Evolutionary conservation across 2,113 vertebrate genomes (phyloP).

Genomic region (Hydrochoerus hydrochaeris): DNA sequence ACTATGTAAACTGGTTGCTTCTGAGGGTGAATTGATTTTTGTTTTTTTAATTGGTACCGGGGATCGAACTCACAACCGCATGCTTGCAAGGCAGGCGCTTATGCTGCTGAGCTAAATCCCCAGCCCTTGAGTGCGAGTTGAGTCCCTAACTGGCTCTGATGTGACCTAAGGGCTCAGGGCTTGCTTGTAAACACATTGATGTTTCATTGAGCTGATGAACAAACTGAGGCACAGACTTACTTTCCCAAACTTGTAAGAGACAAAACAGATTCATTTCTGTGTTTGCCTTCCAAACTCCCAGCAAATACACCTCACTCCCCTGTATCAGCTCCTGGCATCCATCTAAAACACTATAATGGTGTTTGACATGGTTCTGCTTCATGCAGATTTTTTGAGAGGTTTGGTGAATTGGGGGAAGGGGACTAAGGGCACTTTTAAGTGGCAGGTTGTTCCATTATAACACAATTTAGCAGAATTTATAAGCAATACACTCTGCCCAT

Average conservation of each 20-base stretch:
- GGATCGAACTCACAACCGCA: too few relatives aligned
- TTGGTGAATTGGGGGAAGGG: background rate
- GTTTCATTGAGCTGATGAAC: background rate
- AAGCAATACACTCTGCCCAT: background rate
- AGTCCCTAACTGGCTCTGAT: too few relatives aligned
- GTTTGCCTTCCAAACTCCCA: background rate
- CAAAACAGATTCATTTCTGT: background rate
- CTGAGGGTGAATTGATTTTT: too few relatives aligned
- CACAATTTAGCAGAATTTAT: background rate
- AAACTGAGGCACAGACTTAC: constrained; percentile 27
- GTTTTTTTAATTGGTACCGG: too few relatives aligned
- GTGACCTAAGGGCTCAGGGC: background rate
- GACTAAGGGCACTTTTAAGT: too few relatives aligned
- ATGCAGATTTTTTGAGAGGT: background rate
- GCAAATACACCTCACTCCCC: background rate
- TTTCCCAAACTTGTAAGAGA: background rate
- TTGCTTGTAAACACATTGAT: background rate
- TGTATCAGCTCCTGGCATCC: too few relatives aligned
- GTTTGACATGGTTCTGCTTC: accelerated
- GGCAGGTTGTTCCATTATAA: background rate
- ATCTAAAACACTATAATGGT: accelerated
- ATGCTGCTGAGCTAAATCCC: too few relatives aligned
- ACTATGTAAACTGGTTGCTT: too few relatives aligned
- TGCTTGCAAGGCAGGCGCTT: too few relatives aligned
- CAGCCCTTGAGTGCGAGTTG: accelerated